Evolutionary conservation across 2,888 invertebrate species (phyloP), one percentile per base, ranked within the genome.

Genomic region (Leuctra nigra): DNA sequence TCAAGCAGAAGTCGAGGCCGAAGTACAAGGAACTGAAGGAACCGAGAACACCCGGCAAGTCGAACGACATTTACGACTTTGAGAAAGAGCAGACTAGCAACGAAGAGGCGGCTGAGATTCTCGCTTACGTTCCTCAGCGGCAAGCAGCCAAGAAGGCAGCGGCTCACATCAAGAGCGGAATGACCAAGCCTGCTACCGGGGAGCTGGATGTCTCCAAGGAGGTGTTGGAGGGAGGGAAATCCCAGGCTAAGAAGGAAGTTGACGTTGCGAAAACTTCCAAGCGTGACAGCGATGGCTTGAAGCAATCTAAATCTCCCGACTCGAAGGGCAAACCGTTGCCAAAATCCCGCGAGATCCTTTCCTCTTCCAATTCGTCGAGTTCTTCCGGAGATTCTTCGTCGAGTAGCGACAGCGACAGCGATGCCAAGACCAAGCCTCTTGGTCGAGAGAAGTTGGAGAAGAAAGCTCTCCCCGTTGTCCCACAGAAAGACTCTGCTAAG

Each of bases 111-210:
- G 65, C 81, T 64, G 81, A 84, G 66, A 78, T 86, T 47, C 79
- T 90, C 39, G 84, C 89, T 0, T 90, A 91, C 69, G 92, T 93
- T 20, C 92, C 92, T 1, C 92, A 93, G 69, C 75, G 92, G 59
- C 90, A 91, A 72, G 92, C 92, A 1, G 92, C 92, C 11, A 91
- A 91, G 69, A 92, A 92, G 70, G 92, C 92, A 0, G 91, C 91
- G 1, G 91, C 91, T 65, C 90, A 91, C 67, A 87, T 92, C 55
- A 90, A 91, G 69, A 88, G 87, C 69, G 87, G 87, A 6, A 75
- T 86, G 63, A 61, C 79, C 1, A 77, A 78, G 64, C 77, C 78
- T 25, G 65, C 68, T 41, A 63, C 68, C 1, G 76, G 74, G 61
- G 68, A 65, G 62, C 63, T 65, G 48, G 76, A 75, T 9, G 35